Evolutionary conservation across 2,797 vertebrate species (phyloP), one percentile per base, ranked within the genome.

Genomic region (Spinus olivaceus): DNA sequence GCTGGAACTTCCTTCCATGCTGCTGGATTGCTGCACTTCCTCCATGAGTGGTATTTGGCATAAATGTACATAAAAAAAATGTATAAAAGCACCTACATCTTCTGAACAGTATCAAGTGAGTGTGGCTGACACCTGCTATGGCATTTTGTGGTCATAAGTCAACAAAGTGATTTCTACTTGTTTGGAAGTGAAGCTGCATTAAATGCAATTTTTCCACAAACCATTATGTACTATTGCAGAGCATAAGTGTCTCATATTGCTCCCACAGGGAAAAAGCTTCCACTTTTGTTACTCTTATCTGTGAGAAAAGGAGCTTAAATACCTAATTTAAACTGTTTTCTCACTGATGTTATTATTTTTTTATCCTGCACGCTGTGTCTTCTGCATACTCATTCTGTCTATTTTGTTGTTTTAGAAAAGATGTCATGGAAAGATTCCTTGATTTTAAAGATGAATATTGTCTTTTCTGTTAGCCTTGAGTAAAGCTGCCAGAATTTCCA

Each of bases 121-220:
- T 60, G 60, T 85, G 71, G 74, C 92, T 87, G 81, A 72, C 37
- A 44, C 54, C 65, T 83, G 85, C 89, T 78, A 2, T 32, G 73
- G 41, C 27, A 20, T 84, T 89, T 89, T 88, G 57, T 92, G 50
- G 59, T 83, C 23, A 0, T 54, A 84, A 79, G 21, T 60, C 63
- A 79, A 12, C 12, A 2, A 91, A 81, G 51, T 63, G 47, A 49
- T 79, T 85, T 56, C 69, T 73, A 16, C 30, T 61, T 78, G 46
- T 81, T 78, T 44, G 33, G 86, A 93, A 88, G 76, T 63, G 76
- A 79, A 83, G 51, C 89, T 76, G 77, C 63, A 39, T 84, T 90
- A 86, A 89, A 57, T 90, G 66, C 89, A 92, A 37, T 84, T 95
- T 54, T 94, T 92, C 87, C 81, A 65, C 54, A 72, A 89, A 65